Base-by-base conservation (phyloP, 2,888 invertebrate genomes). In the Serripes groenlandicus region DNA sequence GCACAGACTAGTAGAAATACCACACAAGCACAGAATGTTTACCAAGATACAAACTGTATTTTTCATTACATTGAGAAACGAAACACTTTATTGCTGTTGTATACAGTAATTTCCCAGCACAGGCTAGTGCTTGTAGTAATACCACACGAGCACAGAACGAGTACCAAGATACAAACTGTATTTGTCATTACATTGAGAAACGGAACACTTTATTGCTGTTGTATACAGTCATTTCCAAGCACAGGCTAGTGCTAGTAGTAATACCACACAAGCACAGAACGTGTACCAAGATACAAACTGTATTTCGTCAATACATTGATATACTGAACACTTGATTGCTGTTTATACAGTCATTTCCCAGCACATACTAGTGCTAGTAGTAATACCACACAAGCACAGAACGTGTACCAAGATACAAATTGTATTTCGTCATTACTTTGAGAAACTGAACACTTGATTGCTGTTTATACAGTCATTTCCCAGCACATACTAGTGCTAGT, bases 401-500 rank as follows among this genome's bases (percentile, higher is more conserved):
- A 5, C 23, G 1, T 56, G 56, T 56, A 56, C 56, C 23, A 23
- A 3, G 56, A 56, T 56, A 56, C n/a, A 56, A 26, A 26, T 23
- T n/a, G 5, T 15, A 1, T 11, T 23, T 23, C 11, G 56, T 56
- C 5, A 2, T 56, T n/a, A n/a, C n/a, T n/a, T n/a, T n/a, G n/a
- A n/a, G n/a, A n/a, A n/a, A n/a, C n/a, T 56, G 3, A 23, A n/a
- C 1, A 26, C 15, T 49, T 21, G 15, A 21, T 1, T 5, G 2
- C 15, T 49, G 49, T 49, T 23, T 56, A 23, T 56, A 56, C 28
- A n/a, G n/a, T n/a, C n/a, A n/a, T n/a, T n/a, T n/a, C 56, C n/a
- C 3, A 56, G 56, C 56, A 56, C 56, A 56, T 11, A 56, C 56
- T 56, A 56, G 56, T 56, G 56, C 56, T 56, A 56, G 56, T 56